These are phyloP conservation scores for Hemibates koningsi DNA, from an alignment of 2,113 vertebrate genomes.

Conservation along the genomic window DNA sequence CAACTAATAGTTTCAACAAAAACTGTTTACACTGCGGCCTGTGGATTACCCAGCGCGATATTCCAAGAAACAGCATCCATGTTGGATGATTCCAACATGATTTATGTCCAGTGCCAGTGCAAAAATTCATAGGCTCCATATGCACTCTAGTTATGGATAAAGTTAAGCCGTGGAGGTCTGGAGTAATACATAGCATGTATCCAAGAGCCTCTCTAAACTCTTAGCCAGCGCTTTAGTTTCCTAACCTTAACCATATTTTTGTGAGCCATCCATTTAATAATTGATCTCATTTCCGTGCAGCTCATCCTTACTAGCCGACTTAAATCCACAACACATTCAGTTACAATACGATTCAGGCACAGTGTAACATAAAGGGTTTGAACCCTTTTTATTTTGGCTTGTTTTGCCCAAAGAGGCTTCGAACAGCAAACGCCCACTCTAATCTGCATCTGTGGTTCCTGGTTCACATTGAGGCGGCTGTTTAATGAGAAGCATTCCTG, in stretches of 20 bases:
- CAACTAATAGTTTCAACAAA: not conserved
- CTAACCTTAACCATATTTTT: not conserved
- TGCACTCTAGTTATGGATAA: not conserved
- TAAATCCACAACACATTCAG: not conserved
- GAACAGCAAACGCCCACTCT: slow-evolving; percentile 17
- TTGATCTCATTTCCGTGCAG: not conserved
- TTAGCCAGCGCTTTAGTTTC: not conserved
- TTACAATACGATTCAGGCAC: not conserved
- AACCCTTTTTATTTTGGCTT: not conserved
- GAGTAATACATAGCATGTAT: not conserved
- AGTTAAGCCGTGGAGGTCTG: not conserved
- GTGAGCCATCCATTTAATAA: not conserved
- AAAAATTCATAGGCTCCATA: not conserved
- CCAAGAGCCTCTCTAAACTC: not conserved
- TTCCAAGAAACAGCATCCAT: not conserved
- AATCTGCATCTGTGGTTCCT: slow-evolving; percentile 36
- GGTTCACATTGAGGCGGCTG: slow-evolving; percentile 12
- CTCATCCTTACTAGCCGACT: not conserved
- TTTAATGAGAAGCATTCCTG: slow-evolving; percentile 62
- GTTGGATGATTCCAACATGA: not conserved
- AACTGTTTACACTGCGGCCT: not conserved
- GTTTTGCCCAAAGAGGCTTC: slow-evolving; percentile 4
- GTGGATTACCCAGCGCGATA: not conserved
- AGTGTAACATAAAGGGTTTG: slow-evolving; percentile 25
- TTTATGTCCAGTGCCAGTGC: not conserved